Conservation (phyloP, 2,888 invertebrate species). For the Calameuta idolon region DNA sequence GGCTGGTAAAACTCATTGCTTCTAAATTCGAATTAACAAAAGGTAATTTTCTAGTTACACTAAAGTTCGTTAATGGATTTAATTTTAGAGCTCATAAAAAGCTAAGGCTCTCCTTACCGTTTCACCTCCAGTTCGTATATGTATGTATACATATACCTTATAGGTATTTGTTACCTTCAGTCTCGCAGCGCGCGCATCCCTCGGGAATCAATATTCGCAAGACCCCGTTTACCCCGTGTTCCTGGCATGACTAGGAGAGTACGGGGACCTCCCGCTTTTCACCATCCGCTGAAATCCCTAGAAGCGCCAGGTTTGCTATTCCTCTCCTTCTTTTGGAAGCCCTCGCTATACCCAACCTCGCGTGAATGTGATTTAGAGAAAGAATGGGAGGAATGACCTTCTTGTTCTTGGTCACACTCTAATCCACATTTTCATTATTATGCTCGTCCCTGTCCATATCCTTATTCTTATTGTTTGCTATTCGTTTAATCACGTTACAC, state of each 20-base stretch:
- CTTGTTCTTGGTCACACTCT: slow-evolving; percentile 26
- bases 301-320: slow-evolving; percentile 26
- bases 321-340: slow-evolving; percentile 32
- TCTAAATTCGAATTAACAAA: slow-evolving; percentile 42
- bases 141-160: slow-evolving; percentile 39
- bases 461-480: neutral
- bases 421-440: slow-evolving; percentile 19
- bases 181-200: slow-evolving; percentile 60
- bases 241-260: slow-evolving; percentile 9
- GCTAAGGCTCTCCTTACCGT: slow-evolving; percentile 25
- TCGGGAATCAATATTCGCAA: slow-evolving; percentile 67
- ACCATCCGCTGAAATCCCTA: slow-evolving; percentile 15
- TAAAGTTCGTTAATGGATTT: slow-evolving; percentile 41
- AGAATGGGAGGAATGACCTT: slow-evolving; percentile 52
- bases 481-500: neutral
- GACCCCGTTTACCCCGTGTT: slow-evolving; percentile 51
- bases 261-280: slow-evolving; percentile 20
- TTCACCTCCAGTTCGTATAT: slow-evolving; percentile 1
- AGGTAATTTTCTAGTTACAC: slow-evolving; percentile 42
- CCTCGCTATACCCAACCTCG: slow-evolving; percentile 56
- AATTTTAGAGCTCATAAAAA: slow-evolving; percentile 41
- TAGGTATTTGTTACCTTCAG: slow-evolving; percentile 44
- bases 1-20: slow-evolving; percentile 4
- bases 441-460: slow-evolving; percentile 25
- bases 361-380: slow-evolving; percentile 63